Base-by-base conservation (phyloP, 2,797 vertebrate species). In the Sus cebifrons region DNA sequence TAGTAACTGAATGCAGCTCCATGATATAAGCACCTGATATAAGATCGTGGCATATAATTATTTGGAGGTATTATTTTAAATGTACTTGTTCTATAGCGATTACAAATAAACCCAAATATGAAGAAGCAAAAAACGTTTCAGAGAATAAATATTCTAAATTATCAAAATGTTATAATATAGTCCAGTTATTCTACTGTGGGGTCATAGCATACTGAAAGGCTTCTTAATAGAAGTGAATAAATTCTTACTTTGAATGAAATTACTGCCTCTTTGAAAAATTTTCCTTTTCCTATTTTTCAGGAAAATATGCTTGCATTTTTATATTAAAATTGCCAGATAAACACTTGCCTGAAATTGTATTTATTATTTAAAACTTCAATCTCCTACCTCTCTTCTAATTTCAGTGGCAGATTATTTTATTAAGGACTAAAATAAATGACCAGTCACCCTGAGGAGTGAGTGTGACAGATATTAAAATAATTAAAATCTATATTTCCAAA, bases 401-500 rank as follows among this genome's bases (percentile, higher is more conserved):
- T 17, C 7, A 60, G 2, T 49, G 58, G 12, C 40, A 73, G 9
- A 3, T 64, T 2, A 23, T 89, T 96, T 92, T 5, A 96, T 27
- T 25, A 94, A 27, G 94, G 84, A n/a, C 27, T 54, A 44, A 96
- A 96, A 40, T 44, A 92, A 97, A 92, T 94, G 87, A 23, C 67
- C 56, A 95, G 1, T 58, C 97, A 87, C 0, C 84, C 84, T 94
- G 27, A 96, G 44, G 56, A 96, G 21, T 21, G 0, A 2, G n/a
- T 40, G 92, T 64, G 71, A 78, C 25, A 95, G 70, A 94, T 89
- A 97, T 84, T 75, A 97, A 96, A 95, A 97, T 95, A 97, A 97
- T 97, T 98, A 94, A 95, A 97, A 97, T 9, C 23, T 71, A 73
- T 16, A 64, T 73, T 97, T 96, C 81, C 92, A 74, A 70, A 93